Evolutionary conservation across 2,797 vertebrate genomes (phyloP).

Genomic region (Neosilurus mollespiculum): DNA sequence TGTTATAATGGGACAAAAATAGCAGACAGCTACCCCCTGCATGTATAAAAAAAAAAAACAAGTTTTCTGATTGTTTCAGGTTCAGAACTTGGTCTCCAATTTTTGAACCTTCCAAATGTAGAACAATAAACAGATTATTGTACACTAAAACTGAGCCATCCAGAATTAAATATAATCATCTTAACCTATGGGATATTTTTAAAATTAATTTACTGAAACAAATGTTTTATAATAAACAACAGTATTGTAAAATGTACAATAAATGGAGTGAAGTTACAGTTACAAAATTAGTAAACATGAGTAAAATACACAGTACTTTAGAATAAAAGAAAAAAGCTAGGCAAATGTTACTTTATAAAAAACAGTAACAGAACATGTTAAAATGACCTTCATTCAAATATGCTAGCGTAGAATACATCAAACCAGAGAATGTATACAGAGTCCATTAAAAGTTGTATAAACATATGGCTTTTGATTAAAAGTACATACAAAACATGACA

Average conservation of each 20-base stretch:
- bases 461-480: background rate
- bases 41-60: background rate
- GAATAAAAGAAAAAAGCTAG: background rate
- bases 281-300: background rate
- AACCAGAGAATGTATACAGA: background rate
- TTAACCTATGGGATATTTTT: background rate
- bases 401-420: background rate
- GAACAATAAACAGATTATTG: background rate
- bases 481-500: background rate
- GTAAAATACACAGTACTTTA: background rate
- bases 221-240: no score
- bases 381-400: background rate
- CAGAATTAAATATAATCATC: no score
- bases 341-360: background rate
- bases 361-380: background rate
- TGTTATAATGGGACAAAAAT: background rate
- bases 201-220: background rate
- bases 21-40: background rate
- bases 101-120: background rate
- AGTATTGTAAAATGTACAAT: background rate
- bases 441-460: background rate
- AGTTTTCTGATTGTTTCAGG: background rate
- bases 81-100: background rate
- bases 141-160: background rate
- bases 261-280: background rate